Conservation (phyloP, 2,797 vertebrate species). For the Margarornis squamiger region DNA sequence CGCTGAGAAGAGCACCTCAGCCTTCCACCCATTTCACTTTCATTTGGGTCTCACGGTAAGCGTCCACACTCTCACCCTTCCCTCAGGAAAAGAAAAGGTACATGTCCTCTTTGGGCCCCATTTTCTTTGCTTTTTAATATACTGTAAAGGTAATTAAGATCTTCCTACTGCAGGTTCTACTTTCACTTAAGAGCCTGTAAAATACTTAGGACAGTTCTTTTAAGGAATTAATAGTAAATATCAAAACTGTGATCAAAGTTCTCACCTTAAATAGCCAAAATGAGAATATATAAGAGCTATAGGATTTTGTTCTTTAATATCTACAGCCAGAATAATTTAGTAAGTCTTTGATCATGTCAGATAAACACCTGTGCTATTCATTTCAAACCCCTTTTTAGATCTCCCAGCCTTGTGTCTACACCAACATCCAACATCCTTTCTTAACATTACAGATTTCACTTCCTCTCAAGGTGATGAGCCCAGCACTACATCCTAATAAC, state of each 20-base stretch:
- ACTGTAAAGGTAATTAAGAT: not conserved
- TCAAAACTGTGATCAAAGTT: not conserved
- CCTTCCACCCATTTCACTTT: not conserved
- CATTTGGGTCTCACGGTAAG: not conserved
- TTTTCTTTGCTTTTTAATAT: not conserved
- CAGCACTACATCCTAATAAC: not conserved
- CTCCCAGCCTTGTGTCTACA: not conserved
- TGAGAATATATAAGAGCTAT: not conserved
- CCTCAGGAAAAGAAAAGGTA: not conserved
- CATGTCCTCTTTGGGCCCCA: not conserved
- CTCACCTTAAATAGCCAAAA: not conserved
- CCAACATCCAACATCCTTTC: not conserved
- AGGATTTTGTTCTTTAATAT: not conserved
- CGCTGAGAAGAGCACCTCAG: not conserved
- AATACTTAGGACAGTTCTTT: not conserved
- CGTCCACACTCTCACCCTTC: not conserved
- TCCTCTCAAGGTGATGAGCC: not conserved
- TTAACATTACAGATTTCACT: not conserved
- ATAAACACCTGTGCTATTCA: not conserved
- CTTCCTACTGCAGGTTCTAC: not conserved
- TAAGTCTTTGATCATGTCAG: not conserved
- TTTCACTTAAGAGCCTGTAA: not conserved
- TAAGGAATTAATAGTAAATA: not conserved
- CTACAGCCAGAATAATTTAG: not conserved
- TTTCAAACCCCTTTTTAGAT: not conserved